Conservation (phyloP, 2,113 vertebrate genomes). For the Neolamprologus modestus region DNA sequence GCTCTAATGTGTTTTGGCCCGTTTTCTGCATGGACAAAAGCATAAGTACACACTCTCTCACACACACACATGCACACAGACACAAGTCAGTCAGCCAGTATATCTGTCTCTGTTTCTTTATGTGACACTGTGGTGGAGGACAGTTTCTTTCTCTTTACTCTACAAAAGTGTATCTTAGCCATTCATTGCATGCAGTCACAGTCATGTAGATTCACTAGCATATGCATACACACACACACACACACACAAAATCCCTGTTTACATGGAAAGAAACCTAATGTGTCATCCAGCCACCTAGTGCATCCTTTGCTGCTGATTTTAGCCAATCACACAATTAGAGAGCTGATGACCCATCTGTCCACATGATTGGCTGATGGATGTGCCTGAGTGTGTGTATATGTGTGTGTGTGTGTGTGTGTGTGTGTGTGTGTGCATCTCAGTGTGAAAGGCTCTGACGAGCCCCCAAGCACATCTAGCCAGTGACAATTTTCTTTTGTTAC, state of each 20-base stretch:
- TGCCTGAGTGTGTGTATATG: not conserved
- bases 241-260: not conserved
- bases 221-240: not conserved
- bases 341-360: slow-evolving; percentile 68
- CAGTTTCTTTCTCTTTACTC: not conserved
- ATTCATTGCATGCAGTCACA: not conserved
- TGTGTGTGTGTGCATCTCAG: not conserved
- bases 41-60: not conserved
- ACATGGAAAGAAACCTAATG: slow-evolving; percentile 35
- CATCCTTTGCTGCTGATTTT: slow-evolving; percentile 43
- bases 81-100: not conserved
- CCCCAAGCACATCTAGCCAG: slow-evolving; percentile 37
- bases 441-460: slow-evolving; percentile 15
- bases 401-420: not conserved
- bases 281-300: slow-evolving; percentile 34
- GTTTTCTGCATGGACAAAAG: slow-evolving; percentile 48
- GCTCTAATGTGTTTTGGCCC: slow-evolving; percentile 67
- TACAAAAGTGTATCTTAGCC: not conserved
- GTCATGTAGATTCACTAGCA: not conserved
- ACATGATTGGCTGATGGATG: slow-evolving; percentile 55
- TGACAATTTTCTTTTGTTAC: slow-evolving; percentile 59
- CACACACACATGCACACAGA: not conserved
- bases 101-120: slow-evolving; percentile 4
- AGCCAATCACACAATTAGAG: slow-evolving; percentile 67
- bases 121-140: not conserved